Evolutionary conservation across 2,888 invertebrate genomes (phyloP), one percentile per base, ranked within the genome.

Genomic region (Leucozona laternaria): DNA sequence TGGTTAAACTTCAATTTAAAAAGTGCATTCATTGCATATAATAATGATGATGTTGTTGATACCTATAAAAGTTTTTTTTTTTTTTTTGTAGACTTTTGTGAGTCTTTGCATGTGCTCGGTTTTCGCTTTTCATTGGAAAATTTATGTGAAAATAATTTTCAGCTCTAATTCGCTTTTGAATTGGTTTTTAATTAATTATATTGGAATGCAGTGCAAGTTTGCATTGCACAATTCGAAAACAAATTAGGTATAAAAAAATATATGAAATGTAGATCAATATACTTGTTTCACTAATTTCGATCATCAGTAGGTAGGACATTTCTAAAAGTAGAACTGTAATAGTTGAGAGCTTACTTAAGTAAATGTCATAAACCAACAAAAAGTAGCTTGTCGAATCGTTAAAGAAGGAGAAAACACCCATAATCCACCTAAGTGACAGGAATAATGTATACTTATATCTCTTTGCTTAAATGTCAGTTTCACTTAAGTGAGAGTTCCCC

Each of bases 131-230:
- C 81, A 82, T 79, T 86, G 78, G 82, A 58, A 86, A 82, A 86
- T 82, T 82, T 82, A 86, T 86, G 82, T 82, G 78, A 86, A 86
- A 86, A 75, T 79, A 78, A 82, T 86, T 82, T 86, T 86, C 82
- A 86, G 86, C 82, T 86, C 86, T 79, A 86, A 82, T 86, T 86
- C 86, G 66, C 75, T 37, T 75, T 40, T 58, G 75, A 86, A 86
- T 86, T 70, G 82, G 58, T 82, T 79, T 85, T 78, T 75, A 82
- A 86, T 86, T 82, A 82, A 78, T 82, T 78, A 50, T 60, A 68
- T 60, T 70, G 70, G 68, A 66, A 66, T 78, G 57, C 40, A 57
- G 71, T 34, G 8, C 20, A 58, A 11, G 22, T 11, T n/a, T 13
- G 34, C 43, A 64, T 85, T 86, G 82, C 78, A 78, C 78, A 86